Conservation (phyloP, 2,888 invertebrate species). For the Abrostola triplasia region DNA sequence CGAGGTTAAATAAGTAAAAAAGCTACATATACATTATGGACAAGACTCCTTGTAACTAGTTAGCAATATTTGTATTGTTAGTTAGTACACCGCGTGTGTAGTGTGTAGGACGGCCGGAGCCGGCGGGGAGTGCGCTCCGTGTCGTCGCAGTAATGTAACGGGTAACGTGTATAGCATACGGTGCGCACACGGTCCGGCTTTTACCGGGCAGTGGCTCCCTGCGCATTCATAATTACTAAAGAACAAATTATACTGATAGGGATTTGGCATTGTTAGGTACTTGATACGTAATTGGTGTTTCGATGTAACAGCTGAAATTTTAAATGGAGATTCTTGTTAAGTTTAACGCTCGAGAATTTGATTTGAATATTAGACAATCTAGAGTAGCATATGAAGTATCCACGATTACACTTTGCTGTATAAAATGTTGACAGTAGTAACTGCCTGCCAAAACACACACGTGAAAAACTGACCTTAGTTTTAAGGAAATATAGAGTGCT, state of each 20-base stretch:
- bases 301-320: constrained; percentile 11
- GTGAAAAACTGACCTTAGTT: no score
- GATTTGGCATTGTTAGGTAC: constrained; percentile 54
- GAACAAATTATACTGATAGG: constrained; percentile 66
- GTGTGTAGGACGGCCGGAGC: constrained; percentile 53
- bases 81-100: constrained; percentile 27
- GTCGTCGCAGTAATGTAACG: constrained; percentile 70
- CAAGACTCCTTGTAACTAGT: not conserved
- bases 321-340: not conserved
- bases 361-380: no score
- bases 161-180: constrained; percentile 79
- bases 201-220: constrained; percentile 66
- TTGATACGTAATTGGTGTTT: constrained; percentile 18
- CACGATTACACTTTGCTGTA: no score
- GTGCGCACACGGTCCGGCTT: constrained; percentile 58
- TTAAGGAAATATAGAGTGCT: no score
- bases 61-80: constrained; percentile 13
- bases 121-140: constrained; percentile 50
- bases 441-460: no score
- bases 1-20: no score
- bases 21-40: no score
- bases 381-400: no score
- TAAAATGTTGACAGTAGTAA: no score
- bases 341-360: no score
- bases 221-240: constrained; percentile 76